phyloP scores from a whole-genome alignment of 2,888 invertebrate species.

The Papilio demoleus region DNA sequence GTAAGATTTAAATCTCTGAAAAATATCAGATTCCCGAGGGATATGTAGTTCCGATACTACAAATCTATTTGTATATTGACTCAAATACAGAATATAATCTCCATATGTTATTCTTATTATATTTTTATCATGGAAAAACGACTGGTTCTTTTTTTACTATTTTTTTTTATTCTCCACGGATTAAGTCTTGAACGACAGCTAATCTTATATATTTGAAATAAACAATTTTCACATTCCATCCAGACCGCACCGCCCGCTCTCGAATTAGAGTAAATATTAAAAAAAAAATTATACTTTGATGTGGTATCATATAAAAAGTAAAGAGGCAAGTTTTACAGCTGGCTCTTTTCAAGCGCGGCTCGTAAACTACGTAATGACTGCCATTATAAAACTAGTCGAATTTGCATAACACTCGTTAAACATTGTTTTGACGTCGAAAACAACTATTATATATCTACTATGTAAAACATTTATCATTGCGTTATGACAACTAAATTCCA shows the following conservation, averaged over 20 bases:
- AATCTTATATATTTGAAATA: constrained; percentile 11
- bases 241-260: constrained; percentile 1
- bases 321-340: constrained; percentile 28
- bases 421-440: constrained; percentile 26
- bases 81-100: no score
- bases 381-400: constrained; percentile 31
- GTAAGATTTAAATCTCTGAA: no score
- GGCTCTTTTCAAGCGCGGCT: constrained; percentile 13
- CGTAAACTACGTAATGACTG: constrained; percentile 33
- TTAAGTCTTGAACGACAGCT: no score
- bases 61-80: no score
- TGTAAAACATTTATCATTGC: not conserved
- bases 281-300: constrained; percentile 31
- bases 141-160: no score
- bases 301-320: constrained; percentile 23
- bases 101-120: no score
- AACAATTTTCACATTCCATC: constrained; percentile 1
- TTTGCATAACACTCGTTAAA: constrained; percentile 34
- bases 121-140: no score
- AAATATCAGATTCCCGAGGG: no score
- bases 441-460: constrained; percentile 11
- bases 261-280: constrained; percentile 18
- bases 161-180: no score
- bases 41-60: no score
- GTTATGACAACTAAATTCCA: not conserved